Conservation (phyloP, 2,888 invertebrate genomes). For the Oegoconia quadripuncta region DNA sequence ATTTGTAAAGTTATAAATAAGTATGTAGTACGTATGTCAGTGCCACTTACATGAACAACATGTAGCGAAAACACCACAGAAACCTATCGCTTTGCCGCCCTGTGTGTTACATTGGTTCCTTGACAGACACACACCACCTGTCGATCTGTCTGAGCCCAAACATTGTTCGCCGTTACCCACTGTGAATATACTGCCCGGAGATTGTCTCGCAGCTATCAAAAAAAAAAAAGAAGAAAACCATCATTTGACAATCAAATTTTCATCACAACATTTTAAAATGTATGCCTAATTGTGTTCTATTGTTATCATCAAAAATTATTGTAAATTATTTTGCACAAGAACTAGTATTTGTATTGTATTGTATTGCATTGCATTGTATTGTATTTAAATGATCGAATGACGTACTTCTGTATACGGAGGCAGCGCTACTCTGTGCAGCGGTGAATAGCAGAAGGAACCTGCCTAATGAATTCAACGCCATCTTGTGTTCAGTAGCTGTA, state of each 20-base stretch:
- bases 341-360: too few relatives aligned
- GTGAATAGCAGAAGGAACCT: slow-evolving; percentile 43
- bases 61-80: slow-evolving; percentile 72
- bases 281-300: too few relatives aligned
- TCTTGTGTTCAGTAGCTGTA: slow-evolving; percentile 42
- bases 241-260: not conserved
- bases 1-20: too few relatives aligned
- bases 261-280: not conserved
- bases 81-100: slow-evolving; percentile 73
- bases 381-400: slow-evolving; percentile 4
- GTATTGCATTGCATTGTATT: too few relatives aligned
- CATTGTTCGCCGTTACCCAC: slow-evolving; percentile 67
- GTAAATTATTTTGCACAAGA: too few relatives aligned
- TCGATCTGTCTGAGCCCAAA: slow-evolving; percentile 50
- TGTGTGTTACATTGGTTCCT: slow-evolving; percentile 75
- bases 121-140: slow-evolving; percentile 71
- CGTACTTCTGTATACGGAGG: slow-evolving; percentile 47
- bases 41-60: slow-evolving; percentile 72
- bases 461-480: slow-evolving; percentile 44
- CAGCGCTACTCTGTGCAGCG: slow-evolving; percentile 35
- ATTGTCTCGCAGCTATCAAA: slow-evolving; percentile 48
- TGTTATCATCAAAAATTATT: not conserved
- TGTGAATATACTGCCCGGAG: slow-evolving; percentile 55
- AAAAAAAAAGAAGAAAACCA: slow-evolving; percentile 1
- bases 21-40: too few relatives aligned